Evolutionary conservation across 1,140 invertebrate genomes (phyloP).

Genomic region (Pemphigus obesinymphae): DNA sequence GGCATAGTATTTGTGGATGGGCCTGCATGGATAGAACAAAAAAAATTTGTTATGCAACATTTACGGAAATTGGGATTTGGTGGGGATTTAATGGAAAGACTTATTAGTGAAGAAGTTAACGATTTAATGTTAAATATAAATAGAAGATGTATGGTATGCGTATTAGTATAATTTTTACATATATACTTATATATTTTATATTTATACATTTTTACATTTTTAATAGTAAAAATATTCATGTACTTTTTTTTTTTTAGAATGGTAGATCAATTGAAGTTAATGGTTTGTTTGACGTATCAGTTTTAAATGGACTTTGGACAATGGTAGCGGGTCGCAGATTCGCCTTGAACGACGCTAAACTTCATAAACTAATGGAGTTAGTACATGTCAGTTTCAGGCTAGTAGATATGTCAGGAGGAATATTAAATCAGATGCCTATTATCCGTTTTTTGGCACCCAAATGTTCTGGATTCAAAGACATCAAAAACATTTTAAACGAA

Average conservation of each 20-base stretch:
- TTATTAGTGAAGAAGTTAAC: conserved; percentile 58
- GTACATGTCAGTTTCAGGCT: conserved; percentile 59
- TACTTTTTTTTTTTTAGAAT: too few relatives aligned
- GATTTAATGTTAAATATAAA: conserved; percentile 53
- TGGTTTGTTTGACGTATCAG: conserved; percentile 57
- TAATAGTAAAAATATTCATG: too few relatives aligned
- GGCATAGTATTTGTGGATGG: conserved; percentile 65
- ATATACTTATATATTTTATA: not conserved
- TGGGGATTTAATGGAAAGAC: conserved; percentile 56
- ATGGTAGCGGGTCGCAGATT: conserved; percentile 59
- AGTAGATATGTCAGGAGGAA: conserved; percentile 62
- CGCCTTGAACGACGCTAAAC: conserved; percentile 55
- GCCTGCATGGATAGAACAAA: conserved; percentile 57
- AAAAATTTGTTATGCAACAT: conserved; percentile 58
- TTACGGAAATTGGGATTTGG: conserved; percentile 61
- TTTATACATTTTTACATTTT: not conserved
- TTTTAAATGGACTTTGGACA: conserved; percentile 68
- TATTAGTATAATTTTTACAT: not conserved
- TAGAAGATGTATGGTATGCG: conserved; percentile 41
- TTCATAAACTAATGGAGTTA: conserved; percentile 54
- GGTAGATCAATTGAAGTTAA: conserved; percentile 42
- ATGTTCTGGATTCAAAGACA: conserved; percentile 57
- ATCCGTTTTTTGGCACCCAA: conserved; percentile 59
- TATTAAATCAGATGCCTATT: conserved; percentile 63
- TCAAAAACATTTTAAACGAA: conserved; percentile 51